phyloP scores from a whole-genome alignment of 92 coral and sea anemone genomes.

The Zoanthus sansibaricus region DNA sequence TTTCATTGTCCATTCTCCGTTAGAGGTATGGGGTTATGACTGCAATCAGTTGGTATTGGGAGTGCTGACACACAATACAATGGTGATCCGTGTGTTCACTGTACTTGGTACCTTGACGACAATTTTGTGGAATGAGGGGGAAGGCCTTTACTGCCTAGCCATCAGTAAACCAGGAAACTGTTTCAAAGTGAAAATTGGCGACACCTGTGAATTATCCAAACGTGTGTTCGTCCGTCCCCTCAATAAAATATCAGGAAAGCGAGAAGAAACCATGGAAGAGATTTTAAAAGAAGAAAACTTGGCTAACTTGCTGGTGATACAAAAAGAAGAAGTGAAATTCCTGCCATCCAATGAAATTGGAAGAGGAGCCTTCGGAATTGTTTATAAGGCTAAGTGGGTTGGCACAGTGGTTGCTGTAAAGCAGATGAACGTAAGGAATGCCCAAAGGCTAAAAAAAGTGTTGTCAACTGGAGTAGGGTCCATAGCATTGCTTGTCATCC shows the following conservation, averaged over 20 bases:
- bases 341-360: background rate
- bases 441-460: background rate
- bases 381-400: constrained; percentile 7
- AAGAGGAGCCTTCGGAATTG: background rate
- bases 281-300: background rate
- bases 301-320: background rate
- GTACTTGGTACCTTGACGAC: background rate
- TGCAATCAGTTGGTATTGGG: background rate
- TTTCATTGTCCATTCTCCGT: background rate
- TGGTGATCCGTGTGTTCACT: background rate
- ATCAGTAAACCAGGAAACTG: background rate
- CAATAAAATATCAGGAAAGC: background rate
- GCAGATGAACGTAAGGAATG: background rate
- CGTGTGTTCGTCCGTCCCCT: background rate
- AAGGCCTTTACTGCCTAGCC: background rate
- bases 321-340: background rate
- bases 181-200: background rate
- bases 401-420: background rate
- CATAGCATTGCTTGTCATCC: background rate
- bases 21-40: background rate
- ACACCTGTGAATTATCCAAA: background rate
- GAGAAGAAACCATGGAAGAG: background rate
- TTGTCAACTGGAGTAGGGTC: background rate
- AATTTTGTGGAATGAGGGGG: background rate
- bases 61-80: background rate